Evolutionary conservation across 2,797 vertebrate species (phyloP).

Genomic region (Esox lucius): DNA sequence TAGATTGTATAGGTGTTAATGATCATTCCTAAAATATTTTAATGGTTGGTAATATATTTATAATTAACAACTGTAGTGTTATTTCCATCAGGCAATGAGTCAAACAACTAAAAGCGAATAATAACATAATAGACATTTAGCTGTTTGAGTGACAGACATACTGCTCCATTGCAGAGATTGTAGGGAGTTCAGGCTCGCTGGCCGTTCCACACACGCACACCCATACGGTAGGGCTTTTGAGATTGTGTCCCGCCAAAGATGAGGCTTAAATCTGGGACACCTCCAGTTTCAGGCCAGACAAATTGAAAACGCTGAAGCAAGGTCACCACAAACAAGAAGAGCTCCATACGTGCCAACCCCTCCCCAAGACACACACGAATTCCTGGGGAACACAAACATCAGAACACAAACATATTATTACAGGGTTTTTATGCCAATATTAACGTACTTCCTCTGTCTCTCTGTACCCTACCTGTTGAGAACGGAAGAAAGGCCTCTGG

Average conservation of each 20-base stretch:
- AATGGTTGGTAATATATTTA: no score
- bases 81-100: no score
- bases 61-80: no score
- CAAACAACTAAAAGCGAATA: no score
- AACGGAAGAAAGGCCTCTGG: slow-evolving; percentile 43
- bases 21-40: no score
- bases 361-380: slow-evolving; percentile 8
- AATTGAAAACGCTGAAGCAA: slow-evolving; percentile 22
- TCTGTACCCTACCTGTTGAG: slow-evolving; percentile 22
- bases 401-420: background rate
- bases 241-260: background rate
- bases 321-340: slow-evolving; percentile 26
- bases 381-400: background rate
- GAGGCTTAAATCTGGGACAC: background rate
- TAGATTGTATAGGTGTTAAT: no score
- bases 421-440: background rate
- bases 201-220: background rate
- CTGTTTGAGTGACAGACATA: no score
- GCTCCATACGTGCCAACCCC: slow-evolving; percentile 22
- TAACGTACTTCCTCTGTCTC: background rate
- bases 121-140: no score
- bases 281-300: slow-evolving; percentile 14
- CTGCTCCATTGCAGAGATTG: no score
- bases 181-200: background rate
- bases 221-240: background rate